Conservation (phyloP, 2,888 invertebrate genomes). For the Actias luna region DNA sequence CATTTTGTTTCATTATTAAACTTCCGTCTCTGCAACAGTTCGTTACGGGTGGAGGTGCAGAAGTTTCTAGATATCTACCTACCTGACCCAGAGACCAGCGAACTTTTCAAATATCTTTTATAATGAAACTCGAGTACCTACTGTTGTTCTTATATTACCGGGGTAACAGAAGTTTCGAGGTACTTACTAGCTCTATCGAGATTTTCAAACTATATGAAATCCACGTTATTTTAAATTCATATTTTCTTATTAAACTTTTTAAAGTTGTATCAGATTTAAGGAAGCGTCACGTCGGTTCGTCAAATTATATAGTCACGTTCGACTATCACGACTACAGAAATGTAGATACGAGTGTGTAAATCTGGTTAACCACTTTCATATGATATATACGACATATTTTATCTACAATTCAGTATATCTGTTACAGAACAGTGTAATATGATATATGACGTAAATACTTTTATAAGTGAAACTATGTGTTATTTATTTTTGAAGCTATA, state of each 20-base stretch:
- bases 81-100: neutral
- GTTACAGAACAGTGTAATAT: too few species aligned
- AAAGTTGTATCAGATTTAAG: too few species aligned
- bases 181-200: neutral
- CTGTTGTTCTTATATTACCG: neutral
- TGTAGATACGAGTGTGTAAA: too few species aligned
- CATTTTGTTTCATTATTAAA: conserved; percentile 1
- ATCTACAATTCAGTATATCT: too few species aligned
- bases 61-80: conserved; percentile 4
- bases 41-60: neutral
- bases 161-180: conserved; percentile 10
- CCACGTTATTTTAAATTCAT: neutral
- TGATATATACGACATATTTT: too few species aligned
- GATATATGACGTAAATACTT: too few species aligned
- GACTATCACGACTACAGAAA: too few species aligned
- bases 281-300: too few species aligned
- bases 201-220: conserved; percentile 1
- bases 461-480: too few species aligned
- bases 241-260: neutral
- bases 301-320: too few species aligned
- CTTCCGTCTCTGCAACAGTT: neutral
- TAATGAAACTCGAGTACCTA: conserved; percentile 3
- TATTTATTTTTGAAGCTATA: too few species aligned
- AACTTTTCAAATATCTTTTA: conserved; percentile 12
- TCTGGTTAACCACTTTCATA: too few species aligned